Evolutionary conservation across 2,797 vertebrate genomes (phyloP).

Genomic region (Simalia tracyae): DNA sequence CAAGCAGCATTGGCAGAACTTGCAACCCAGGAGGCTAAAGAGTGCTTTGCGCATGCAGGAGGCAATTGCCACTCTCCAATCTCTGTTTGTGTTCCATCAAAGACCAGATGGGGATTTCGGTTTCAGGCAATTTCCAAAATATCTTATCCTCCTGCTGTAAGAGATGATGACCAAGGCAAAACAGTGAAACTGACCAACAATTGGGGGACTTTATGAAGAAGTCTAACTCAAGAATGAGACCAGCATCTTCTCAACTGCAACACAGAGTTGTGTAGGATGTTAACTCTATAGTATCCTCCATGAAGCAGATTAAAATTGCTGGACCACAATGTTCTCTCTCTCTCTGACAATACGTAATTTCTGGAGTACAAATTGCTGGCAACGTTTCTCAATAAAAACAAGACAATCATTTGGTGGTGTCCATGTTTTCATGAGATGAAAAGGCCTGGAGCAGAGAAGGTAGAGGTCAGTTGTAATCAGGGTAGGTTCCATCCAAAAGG

Average conservation of each 20-base stretch:
- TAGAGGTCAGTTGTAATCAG: neutral
- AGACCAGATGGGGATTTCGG: neutral
- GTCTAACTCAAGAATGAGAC: constrained; percentile 68
- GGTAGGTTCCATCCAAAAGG: neutral
- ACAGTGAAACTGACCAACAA: constrained; percentile 34
- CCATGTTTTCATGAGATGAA: constrained; percentile 12
- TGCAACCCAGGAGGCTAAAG: too few relatives aligned
- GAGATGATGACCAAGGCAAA: constrained; percentile 55
- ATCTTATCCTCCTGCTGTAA: constrained; percentile 23
- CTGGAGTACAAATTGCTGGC: neutral
- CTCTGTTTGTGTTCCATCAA: neutral
- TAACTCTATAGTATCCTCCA: neutral
- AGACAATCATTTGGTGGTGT: neutral
- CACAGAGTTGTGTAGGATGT: neutral
- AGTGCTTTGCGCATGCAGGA: neutral
- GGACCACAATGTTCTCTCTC: neutral
- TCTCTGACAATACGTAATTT: neutral
- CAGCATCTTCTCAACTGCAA: constrained; percentile 64
- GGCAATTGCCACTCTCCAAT: neutral
- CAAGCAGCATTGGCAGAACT: neutral
- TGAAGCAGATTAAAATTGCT: constrained; percentile 19
- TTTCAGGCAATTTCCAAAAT: neutral
- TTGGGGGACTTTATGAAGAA: constrained; percentile 60
- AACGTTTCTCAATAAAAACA: neutral
- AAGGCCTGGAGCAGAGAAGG: constrained; percentile 11